Evolutionary conservation across 2,797 vertebrate genomes (phyloP), one percentile per base, ranked within the genome.

Genomic region (Sternarchorhynchus goeldii): DNA sequence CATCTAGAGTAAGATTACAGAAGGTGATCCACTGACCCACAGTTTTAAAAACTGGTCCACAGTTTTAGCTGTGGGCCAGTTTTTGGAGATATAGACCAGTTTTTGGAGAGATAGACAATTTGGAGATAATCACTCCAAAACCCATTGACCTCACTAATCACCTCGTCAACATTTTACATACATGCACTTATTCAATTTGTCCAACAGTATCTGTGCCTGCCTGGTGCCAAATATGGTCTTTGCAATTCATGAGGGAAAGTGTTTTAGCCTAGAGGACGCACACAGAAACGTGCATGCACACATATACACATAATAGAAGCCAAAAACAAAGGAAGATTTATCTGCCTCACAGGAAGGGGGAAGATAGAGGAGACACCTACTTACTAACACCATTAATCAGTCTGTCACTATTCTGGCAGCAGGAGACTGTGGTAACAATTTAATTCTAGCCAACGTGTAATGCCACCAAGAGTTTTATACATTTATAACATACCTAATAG

Each of bases 331-430:
- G 16, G 50, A 66, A 76, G 75, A 76, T 76, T 76, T 76, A 76
- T 76, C 75, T 39, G 36, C 55, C 75, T 76, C 65, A 76, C 36
- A 76, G 65, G 45, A 56, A 21, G 75, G 32, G 34, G 25, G 25
- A 39, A 65, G 74, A 76, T 53, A 69, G 50, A 45, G 64, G 75
- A 60, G 75, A 67, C 65, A 66, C 16, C 21, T 50, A 10, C 65
- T 29, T 45, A 76, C 64, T 45, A 76, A 76, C 75, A 69, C 58
- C 55, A 69, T 76, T 76, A 76, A 76, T 76, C 75, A 76, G 67
- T 20, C 50, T 70, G 67, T 32, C 50, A 34, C 6, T 53, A 41
- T 20, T 70, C 29, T 70, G 67, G 67, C 67, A 70, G n/a, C 2
- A 12, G 2, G 50, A 56, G 6, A 20, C 50, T 70, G 12, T 60